These are phyloP conservation scores for Drosophila quadrilineata DNA, from an alignment of 1,140 invertebrate species.

Conservation along the genomic window DNA sequence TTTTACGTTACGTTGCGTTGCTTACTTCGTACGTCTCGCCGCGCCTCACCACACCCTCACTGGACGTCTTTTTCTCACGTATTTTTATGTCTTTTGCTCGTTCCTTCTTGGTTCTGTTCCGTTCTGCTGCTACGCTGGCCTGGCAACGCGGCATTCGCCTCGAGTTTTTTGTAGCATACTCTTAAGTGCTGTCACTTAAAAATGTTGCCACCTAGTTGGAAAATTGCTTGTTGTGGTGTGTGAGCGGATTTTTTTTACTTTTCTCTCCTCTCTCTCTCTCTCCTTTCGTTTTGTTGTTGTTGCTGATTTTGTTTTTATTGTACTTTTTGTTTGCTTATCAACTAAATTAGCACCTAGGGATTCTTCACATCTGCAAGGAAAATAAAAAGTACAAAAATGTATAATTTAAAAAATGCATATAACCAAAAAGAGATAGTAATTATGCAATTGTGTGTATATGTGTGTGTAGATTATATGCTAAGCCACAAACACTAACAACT, in stretches of 20 bases:
- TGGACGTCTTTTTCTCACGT: neutral
- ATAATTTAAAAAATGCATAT: too few species aligned
- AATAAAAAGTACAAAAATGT: too few species aligned
- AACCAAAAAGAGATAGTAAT: slow-evolving; percentile 27
- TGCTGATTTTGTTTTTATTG: slow-evolving; percentile 50
- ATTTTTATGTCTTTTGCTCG: slow-evolving; percentile 19
- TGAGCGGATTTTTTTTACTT: slow-evolving; percentile 4
- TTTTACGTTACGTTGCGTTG: neutral
- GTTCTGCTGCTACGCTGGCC: slow-evolving; percentile 43
- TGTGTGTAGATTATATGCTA: neutral
- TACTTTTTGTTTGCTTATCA: slow-evolving; percentile 75
- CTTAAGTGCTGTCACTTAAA: slow-evolving; percentile 38
- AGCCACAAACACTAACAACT: neutral
- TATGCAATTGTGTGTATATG: slow-evolving; percentile 27
- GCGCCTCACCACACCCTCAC: too few species aligned
- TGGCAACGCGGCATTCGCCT: slow-evolving; percentile 22
- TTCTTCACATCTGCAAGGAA: slow-evolving; percentile 79
- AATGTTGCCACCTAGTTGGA: slow-evolving; percentile 52
- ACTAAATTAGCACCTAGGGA: slow-evolving; percentile 81
- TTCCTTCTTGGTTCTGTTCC: too few species aligned
- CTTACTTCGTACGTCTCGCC: too few species aligned
- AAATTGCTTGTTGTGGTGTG: slow-evolving; percentile 18
- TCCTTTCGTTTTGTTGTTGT: neutral
- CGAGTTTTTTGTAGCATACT: slow-evolving; percentile 56
- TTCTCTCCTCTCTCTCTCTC: too few species aligned